Conservation (phyloP, 2,888 invertebrate genomes). For the Cosmopolites sordidus region DNA sequence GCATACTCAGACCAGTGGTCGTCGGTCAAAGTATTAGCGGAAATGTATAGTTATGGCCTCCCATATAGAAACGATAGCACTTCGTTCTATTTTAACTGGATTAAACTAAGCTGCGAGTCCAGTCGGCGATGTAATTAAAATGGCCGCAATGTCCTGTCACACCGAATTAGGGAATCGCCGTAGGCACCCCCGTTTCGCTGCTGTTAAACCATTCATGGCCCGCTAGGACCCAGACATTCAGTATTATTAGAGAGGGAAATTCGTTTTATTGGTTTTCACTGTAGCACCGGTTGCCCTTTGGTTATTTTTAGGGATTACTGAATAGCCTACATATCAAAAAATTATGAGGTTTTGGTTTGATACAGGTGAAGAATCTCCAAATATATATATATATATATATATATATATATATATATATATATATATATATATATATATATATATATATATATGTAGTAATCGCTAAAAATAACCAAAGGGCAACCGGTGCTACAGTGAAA, state of each 20-base stretch:
- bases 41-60: constrained; percentile 17
- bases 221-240: constrained; percentile 16
- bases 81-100: constrained; percentile 34
- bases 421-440: too few species aligned
- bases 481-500: too few species aligned
- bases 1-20: not conserved
- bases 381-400: too few species aligned
- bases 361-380: too few species aligned
- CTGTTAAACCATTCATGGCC: constrained; percentile 31
- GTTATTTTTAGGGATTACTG: too few species aligned
- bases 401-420: too few species aligned
- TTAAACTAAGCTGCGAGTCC: constrained; percentile 38
- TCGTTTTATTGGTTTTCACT: not conserved
- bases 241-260: constrained; percentile 9
- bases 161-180: constrained; percentile 27
- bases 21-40: constrained; percentile 8
- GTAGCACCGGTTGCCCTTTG: too few species aligned
- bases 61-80: constrained; percentile 30
- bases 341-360: too few species aligned
- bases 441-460: too few species aligned
- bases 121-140: constrained; percentile 35
- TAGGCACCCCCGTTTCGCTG: constrained; percentile 33
- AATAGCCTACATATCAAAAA: too few species aligned
- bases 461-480: too few species aligned
- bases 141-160: constrained; percentile 31